Evolutionary conservation across 2,797 vertebrate genomes (phyloP).

Genomic region (Phoxinus dragarum): DNA sequence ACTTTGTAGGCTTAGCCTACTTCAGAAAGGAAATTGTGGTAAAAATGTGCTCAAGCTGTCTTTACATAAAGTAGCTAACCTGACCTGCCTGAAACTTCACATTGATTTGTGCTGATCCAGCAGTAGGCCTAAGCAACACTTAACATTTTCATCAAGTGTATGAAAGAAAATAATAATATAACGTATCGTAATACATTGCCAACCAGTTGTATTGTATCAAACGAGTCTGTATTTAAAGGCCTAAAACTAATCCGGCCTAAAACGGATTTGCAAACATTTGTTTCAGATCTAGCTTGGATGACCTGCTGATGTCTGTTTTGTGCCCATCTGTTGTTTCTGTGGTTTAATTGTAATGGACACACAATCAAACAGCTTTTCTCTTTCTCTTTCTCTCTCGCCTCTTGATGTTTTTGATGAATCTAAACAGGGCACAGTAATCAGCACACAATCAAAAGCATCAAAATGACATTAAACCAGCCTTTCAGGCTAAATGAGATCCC

Average conservation of each 20-base stretch:
- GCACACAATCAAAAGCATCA: conserved; percentile 49
- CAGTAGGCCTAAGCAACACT: background rate
- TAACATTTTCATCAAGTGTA: background rate
- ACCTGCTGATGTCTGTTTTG: conserved; percentile 20
- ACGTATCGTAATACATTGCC: background rate
- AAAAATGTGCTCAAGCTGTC: background rate
- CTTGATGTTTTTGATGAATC: conserved; percentile 47
- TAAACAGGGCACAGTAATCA: conserved; percentile 27
- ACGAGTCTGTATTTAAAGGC: conserved; percentile 5
- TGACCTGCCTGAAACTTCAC: background rate
- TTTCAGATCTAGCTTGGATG: conserved; percentile 25
- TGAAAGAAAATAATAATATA: background rate
- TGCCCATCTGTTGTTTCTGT: conserved; percentile 34
- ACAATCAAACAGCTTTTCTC: conserved; percentile 28
- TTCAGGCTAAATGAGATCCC: conserved; percentile 38
- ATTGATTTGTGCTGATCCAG: background rate
- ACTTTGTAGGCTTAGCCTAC: background rate
- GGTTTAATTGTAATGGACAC: conserved; percentile 41
- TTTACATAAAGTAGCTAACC: background rate
- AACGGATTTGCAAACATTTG: conserved; percentile 33
- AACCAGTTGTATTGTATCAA: background rate
- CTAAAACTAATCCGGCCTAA: conserved; percentile 16
- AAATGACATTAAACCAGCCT: conserved; percentile 49
- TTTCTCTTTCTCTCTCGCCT: conserved; percentile 22
- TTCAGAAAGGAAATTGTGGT: background rate